Conservation (phyloP, 2,888 invertebrate genomes). For the Philhelius pedissequus region DNA sequence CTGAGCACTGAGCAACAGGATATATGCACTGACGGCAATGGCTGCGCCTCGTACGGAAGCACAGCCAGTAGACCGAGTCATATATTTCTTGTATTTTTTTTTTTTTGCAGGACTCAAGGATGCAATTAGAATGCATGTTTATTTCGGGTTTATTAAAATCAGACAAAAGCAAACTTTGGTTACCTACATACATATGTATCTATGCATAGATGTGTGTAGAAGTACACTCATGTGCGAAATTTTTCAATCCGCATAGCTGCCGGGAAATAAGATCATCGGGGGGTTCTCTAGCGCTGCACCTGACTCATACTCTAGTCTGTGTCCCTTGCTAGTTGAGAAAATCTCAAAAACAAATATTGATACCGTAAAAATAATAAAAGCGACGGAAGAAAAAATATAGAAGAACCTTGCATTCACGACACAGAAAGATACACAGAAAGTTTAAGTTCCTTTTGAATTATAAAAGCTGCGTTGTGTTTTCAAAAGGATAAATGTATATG, state of each 20-base stretch:
- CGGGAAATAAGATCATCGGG: not conserved
- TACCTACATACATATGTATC: not conserved
- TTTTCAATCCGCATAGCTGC: conserved; percentile 9
- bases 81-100: not conserved
- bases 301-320: not conserved
- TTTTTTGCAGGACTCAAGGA: conserved; percentile 30
- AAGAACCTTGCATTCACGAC: not conserved
- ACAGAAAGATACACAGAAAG: conserved; percentile 14
- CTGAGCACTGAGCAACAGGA: conserved; percentile 18
- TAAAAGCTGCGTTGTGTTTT: conserved; percentile 18
- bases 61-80: not conserved
- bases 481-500: conserved; percentile 19
- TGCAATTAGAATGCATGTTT: conserved; percentile 65
- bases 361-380: conserved; percentile 34
- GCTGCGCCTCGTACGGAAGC: not conserved
- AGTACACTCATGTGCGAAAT: conserved; percentile 39
- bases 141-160: conserved; percentile 65
- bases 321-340: conserved; percentile 29
- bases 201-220: not conserved
- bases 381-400: conserved; percentile 26
- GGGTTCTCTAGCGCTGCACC: not conserved
- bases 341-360: conserved; percentile 63
- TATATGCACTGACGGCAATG: not conserved
- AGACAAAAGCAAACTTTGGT: conserved; percentile 37
- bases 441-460: conserved; percentile 10